These are phyloP conservation scores for Leptopterna dolabrata DNA, from an alignment of 2,888 invertebrate species.

Conservation along the genomic window DNA sequence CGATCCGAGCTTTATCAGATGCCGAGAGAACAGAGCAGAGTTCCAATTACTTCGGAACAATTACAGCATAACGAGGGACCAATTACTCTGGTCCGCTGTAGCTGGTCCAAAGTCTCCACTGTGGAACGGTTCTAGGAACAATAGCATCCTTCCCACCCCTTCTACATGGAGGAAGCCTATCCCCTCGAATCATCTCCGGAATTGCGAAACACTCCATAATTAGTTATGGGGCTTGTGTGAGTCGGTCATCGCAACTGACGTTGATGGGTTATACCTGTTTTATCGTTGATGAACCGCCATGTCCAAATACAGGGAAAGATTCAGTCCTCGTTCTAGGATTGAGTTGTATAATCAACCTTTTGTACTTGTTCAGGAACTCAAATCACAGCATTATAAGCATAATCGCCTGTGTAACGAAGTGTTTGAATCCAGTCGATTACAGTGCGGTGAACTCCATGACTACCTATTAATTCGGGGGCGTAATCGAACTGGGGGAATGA, in stretches of 20 bases:
- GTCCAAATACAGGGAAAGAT: neutral
- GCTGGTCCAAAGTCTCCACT: neutral
- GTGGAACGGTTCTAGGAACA: neutral
- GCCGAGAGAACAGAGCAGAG: neutral
- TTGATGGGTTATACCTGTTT: neutral
- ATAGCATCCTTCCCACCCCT: neutral
- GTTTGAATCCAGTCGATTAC: too few relatives aligned
- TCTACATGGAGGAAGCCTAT: neutral
- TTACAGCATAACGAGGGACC: neutral
- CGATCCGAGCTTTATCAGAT: neutral
- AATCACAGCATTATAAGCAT: too few relatives aligned
- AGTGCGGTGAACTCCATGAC: too few relatives aligned
- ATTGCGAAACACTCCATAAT: conserved; percentile 17
- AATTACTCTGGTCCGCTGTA: neutral
- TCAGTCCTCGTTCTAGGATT: neutral
- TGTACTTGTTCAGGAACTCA: neutral
- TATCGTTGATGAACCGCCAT: neutral
- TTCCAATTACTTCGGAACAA: neutral
- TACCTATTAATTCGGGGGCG: too few relatives aligned
- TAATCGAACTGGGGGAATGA: too few relatives aligned
- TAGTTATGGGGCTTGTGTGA: neutral
- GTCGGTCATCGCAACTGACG: neutral
- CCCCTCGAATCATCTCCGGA: neutral
- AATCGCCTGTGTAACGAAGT: too few relatives aligned
- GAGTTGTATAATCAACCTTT: neutral